These are phyloP conservation scores for Andrena flavipes DNA, from an alignment of 2,888 invertebrate species.

Conservation along the genomic window DNA sequence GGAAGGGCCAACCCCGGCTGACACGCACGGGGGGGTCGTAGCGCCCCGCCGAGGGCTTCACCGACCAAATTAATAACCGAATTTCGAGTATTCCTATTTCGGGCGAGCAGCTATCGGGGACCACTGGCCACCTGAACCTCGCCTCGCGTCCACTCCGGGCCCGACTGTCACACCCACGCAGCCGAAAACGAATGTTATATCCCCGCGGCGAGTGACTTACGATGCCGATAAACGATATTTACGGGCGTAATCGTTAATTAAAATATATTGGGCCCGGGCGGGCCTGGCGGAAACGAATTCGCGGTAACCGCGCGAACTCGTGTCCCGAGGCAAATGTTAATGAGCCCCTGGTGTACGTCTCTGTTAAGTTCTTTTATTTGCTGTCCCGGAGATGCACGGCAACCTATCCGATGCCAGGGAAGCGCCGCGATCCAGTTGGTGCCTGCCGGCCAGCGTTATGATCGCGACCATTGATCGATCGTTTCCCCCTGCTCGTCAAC, in stretches of 20 bases:
- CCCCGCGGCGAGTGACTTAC: constrained; percentile 63
- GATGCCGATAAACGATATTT: constrained; percentile 62
- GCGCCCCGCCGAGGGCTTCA: constrained; percentile 75
- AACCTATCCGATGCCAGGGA: background rate
- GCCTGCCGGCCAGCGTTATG: background rate
- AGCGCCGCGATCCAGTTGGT: background rate
- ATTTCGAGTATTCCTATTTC: constrained; percentile 65
- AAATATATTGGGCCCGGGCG: constrained; percentile 46
- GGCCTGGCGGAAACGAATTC: constrained; percentile 41
- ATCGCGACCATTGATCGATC: constrained; percentile 36
- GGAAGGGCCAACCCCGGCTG: constrained; percentile 69
- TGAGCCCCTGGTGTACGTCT: constrained; percentile 37
- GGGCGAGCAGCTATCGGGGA: constrained; percentile 59
- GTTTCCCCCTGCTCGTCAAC: background rate
- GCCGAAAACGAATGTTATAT: constrained; percentile 50
- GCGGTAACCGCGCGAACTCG: constrained; percentile 32
- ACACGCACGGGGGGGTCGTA: constrained; percentile 80
- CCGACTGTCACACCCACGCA: constrained; percentile 68
- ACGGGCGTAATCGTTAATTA: constrained; percentile 63
- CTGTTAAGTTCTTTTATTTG: constrained; percentile 25
- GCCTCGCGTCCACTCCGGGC: constrained; percentile 29
- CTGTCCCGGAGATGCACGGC: background rate
- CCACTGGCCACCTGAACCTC: constrained; percentile 52
- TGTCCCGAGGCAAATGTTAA: constrained; percentile 45
- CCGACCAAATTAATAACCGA: constrained; percentile 80